Evolutionary conservation across 2,113 vertebrate species (phyloP).

Genomic region (Synodontis membranacea): DNA sequence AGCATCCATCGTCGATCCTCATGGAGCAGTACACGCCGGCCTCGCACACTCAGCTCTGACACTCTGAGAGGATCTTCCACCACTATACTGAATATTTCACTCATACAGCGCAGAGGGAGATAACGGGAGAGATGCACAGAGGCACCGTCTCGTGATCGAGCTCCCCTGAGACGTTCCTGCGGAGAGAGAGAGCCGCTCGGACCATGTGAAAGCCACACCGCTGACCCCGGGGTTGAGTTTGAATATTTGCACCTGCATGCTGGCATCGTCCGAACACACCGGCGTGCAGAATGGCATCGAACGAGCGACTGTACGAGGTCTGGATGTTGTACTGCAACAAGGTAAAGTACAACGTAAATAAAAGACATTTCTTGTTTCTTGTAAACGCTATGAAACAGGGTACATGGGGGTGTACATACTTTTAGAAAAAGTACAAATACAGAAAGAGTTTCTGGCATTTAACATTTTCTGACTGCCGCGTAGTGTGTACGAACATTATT

Average conservation of each 20-base stretch:
- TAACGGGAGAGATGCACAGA: neutral
- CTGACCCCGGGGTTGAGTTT: slow-evolving; percentile 10
- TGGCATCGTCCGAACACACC: slow-evolving; percentile 1
- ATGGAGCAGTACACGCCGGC: slow-evolving; percentile 14
- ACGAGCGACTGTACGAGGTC: slow-evolving; percentile 94
- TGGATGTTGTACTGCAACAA: slow-evolving; percentile 98
- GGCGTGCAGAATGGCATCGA: slow-evolving; percentile 86
- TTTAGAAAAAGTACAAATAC: neutral
- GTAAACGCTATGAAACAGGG: neutral
- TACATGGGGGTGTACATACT: neutral
- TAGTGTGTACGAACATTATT: neutral
- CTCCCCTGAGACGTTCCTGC: slow-evolving; percentile 10
- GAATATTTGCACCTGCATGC: slow-evolving; percentile 41
- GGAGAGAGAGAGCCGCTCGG: neutral
- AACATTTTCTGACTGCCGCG: neutral
- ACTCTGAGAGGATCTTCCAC: neutral
- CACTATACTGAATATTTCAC: neutral
- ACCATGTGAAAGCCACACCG: slow-evolving; percentile 41
- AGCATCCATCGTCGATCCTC: neutral
- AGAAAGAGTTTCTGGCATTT: neutral
- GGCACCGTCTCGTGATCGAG: neutral
- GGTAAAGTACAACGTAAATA: slow-evolving; percentile 71
- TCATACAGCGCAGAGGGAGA: neutral
- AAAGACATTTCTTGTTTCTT: neutral
- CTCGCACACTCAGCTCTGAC: slow-evolving; percentile 15